These are phyloP conservation scores for Ceratosolen fusciceps DNA, from an alignment of 1,140 invertebrate genomes.

Conservation along the genomic window DNA sequence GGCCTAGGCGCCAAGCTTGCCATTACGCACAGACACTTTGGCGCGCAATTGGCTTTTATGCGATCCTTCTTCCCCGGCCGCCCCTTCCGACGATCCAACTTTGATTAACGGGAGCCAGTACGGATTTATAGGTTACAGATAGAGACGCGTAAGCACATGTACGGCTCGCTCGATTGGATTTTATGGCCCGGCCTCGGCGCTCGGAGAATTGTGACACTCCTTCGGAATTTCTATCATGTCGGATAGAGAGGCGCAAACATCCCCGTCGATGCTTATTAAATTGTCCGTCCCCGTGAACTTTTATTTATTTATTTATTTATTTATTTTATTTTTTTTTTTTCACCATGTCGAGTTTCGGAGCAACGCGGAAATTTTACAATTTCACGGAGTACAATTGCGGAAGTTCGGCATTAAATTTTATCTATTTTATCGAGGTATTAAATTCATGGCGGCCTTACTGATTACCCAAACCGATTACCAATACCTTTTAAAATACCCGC, in stretches of 20 bases:
- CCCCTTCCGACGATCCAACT: too few relatives aligned
- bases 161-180: not conserved
- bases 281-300: not conserved
- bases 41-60: constrained; percentile 16
- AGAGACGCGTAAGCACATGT: not conserved
- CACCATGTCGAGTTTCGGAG: too few relatives aligned
- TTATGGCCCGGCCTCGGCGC: not conserved
- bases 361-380: too few relatives aligned
- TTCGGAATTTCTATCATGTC: not conserved
- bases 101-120: not conserved
- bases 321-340: too few relatives aligned
- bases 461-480: too few relatives aligned
- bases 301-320: not conserved
- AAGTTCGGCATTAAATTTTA: too few relatives aligned
- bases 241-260: not conserved
- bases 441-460: too few relatives aligned
- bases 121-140: not conserved
- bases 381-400: too few relatives aligned
- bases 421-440: too few relatives aligned
- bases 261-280: not conserved
- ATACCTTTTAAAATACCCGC: too few relatives aligned
- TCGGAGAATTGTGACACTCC: not conserved
- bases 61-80: too few relatives aligned
- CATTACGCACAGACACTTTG: not conserved
- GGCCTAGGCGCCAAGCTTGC: not conserved